Conservation (phyloP, 2,888 invertebrate genomes). For the Diarsia mendica region DNA sequence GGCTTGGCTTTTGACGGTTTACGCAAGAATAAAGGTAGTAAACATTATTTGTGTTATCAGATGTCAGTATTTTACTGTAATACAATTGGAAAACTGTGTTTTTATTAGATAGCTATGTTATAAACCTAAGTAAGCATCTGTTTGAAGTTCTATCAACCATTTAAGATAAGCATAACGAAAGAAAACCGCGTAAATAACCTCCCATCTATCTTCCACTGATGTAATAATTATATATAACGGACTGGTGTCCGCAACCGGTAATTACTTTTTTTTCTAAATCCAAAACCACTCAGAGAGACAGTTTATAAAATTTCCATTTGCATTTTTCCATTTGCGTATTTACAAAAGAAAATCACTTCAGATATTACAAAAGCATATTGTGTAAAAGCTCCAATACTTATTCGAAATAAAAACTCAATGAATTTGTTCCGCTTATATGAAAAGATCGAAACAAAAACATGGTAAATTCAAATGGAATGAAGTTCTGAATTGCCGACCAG, state of each 20-base stretch:
- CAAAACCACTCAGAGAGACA: background rate
- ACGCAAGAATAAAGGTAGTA: slow-evolving; percentile 16
- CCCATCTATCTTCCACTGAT: background rate
- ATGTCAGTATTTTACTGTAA: slow-evolving; percentile 5
- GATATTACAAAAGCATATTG: slow-evolving; percentile 53
- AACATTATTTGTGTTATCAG: slow-evolving; percentile 21
- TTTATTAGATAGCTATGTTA: background rate
- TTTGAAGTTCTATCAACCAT: background rate
- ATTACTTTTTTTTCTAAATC: slow-evolving; percentile 8
- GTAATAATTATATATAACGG: background rate
- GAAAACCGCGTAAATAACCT: background rate
- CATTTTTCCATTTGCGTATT: slow-evolving; percentile 42
- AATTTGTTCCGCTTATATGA: slow-evolving; percentile 49
- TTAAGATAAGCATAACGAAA: background rate
- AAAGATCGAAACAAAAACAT: slow-evolving; percentile 50
- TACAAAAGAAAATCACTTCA: slow-evolving; percentile 57
- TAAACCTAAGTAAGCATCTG: background rate
- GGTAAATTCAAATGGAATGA: slow-evolving; percentile 50
- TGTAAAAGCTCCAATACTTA: slow-evolving; percentile 43
- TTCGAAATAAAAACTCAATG: slow-evolving; percentile 57
- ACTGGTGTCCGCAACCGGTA: too few species aligned
- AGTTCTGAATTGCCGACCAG: slow-evolving; percentile 42
- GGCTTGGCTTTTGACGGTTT: slow-evolving; percentile 30
- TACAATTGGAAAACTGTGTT: background rate
- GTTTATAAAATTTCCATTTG: slow-evolving; percentile 20